Evolutionary conservation across 2,888 invertebrate species (phyloP).

Genomic region (Rhingia campestris): DNA sequence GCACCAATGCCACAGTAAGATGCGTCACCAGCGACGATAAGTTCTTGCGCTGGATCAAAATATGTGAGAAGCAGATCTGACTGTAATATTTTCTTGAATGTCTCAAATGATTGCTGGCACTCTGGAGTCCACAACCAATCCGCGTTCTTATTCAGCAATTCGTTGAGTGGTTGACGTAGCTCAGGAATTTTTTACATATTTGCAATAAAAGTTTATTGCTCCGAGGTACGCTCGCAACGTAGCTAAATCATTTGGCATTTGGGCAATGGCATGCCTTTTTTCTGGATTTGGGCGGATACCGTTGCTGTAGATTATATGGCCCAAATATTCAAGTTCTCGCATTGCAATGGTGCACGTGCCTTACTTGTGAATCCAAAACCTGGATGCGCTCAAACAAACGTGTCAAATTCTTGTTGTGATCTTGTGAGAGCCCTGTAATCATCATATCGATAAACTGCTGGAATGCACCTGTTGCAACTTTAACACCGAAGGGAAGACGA

Average conservation of each 20-base stretch:
- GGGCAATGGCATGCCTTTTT: slow-evolving; percentile 23
- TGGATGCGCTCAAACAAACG: no score
- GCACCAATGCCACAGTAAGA: slow-evolving; percentile 54
- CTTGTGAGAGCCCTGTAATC: no score
- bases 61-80: no score
- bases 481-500: no score
- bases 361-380: no score
- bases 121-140: slow-evolving; percentile 57
- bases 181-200: slow-evolving; percentile 57
- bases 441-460: no score
- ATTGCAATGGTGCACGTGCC: slow-evolving; percentile 59
- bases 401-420: no score
- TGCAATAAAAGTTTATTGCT: slow-evolving; percentile 59
- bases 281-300: slow-evolving; percentile 46
- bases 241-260: slow-evolving; percentile 52
- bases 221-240: slow-evolving; percentile 56
- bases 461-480: no score
- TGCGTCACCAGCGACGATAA: no score
- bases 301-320: slow-evolving; percentile 50
- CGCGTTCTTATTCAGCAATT: slow-evolving; percentile 41
- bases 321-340: slow-evolving; percentile 46
- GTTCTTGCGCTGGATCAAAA: no score
- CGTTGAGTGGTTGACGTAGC: slow-evolving; percentile 43
- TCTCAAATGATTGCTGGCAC: no score
- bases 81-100: no score